phyloP scores from a whole-genome alignment of 2,888 invertebrate species.

The Hypercompe scribonia region DNA sequence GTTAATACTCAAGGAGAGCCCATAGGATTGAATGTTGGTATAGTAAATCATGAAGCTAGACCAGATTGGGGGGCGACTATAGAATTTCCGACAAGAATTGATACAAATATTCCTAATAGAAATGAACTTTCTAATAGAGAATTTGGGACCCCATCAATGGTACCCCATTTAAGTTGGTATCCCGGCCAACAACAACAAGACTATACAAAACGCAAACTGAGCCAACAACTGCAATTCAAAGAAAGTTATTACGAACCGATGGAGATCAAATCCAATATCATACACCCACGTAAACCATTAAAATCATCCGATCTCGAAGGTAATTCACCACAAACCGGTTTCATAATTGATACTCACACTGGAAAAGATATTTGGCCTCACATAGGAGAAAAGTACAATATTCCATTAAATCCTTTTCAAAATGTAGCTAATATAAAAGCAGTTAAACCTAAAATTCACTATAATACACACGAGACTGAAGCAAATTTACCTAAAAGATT shows the following conservation, averaged over 20 bases:
- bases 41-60: constrained; percentile 19
- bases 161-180: not conserved
- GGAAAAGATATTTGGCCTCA: not conserved
- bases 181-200: not conserved
- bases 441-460: not conserved
- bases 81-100: not conserved
- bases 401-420: not conserved
- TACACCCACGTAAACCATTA: not conserved
- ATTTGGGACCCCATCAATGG: not conserved
- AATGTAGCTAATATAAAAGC: not conserved
- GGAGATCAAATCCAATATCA: not conserved
- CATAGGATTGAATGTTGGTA: constrained; percentile 37
- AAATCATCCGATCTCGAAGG: not conserved
- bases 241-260: not conserved
- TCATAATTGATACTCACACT: not conserved
- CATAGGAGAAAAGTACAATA: not conserved
- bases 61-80: not conserved
- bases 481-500: constrained; percentile 7
- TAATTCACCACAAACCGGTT: not conserved
- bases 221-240: not conserved
- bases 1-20: constrained; percentile 14
- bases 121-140: not conserved
- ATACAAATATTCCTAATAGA: not conserved
- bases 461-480: not conserved
- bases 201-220: not conserved